Percentiles rank a stretch among this genome's conserved stretches.
These are phyloP conservation scores for Bedellia somnulentella DNA, from an alignment of 2,888 invertebrate species.

Conservation along the genomic window DNA sequence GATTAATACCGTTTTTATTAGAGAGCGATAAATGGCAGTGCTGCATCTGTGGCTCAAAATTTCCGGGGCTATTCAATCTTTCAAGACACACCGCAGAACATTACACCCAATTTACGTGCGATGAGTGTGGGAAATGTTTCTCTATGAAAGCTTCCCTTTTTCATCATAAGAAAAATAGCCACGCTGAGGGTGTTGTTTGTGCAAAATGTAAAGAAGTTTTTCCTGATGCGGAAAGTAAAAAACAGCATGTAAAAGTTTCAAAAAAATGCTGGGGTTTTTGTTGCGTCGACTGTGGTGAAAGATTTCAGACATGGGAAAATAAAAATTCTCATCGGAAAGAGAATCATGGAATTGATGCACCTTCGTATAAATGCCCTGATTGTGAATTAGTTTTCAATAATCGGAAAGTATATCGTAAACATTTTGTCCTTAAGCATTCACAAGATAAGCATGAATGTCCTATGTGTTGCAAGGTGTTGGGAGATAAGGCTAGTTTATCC, in stretches of 20 bases:
- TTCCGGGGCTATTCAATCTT: slow-evolving; percentile 28
- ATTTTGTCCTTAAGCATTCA: slow-evolving; percentile 30
- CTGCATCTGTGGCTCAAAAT: slow-evolving; percentile 24
- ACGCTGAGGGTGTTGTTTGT: slow-evolving; percentile 27
- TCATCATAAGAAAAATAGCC: slow-evolving; percentile 31
- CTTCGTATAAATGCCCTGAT: slow-evolving; percentile 29
- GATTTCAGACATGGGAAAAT: slow-evolving; percentile 36
- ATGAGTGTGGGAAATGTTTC: slow-evolving; percentile 36
- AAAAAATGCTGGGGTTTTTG: slow-evolving; percentile 31
- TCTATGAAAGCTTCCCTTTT: slow-evolving; percentile 29
- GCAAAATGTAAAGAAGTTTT: slow-evolving; percentile 36
- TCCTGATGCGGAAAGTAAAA: slow-evolving; percentile 24
- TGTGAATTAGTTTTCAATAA: slow-evolving; percentile 23
- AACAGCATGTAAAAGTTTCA: slow-evolving; percentile 23
- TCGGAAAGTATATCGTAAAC: slow-evolving; percentile 29
- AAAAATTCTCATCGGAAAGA: slow-evolving; percentile 30
- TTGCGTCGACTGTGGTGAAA: slow-evolving; percentile 31
- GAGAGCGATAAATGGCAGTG: slow-evolving; percentile 30
- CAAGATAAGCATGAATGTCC: slow-evolving; percentile 32
- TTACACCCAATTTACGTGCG: slow-evolving; percentile 35
- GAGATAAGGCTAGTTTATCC: slow-evolving; percentile 39
- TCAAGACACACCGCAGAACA: slow-evolving; percentile 37
- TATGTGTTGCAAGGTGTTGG: slow-evolving; percentile 48
- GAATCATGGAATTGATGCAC: slow-evolving; percentile 21
- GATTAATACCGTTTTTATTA: slow-evolving; percentile 34